Evolutionary conservation across 1,140 invertebrate genomes (phyloP).

Genomic region (Lordiphosa mommai): DNA sequence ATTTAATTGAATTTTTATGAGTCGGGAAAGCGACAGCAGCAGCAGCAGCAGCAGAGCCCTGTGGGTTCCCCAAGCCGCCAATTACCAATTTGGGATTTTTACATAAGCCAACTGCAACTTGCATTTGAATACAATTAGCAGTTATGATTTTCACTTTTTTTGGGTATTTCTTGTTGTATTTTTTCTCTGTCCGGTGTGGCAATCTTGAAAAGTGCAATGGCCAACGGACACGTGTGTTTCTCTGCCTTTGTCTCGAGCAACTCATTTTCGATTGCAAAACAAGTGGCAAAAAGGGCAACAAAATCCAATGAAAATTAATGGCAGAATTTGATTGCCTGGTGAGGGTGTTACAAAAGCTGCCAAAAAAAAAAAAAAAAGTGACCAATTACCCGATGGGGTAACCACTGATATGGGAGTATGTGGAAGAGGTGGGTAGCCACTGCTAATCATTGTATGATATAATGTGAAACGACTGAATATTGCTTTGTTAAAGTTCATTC

Average conservation of each 20-base stretch:
- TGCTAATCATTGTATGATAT: no score
- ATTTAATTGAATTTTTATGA: conserved; percentile 50
- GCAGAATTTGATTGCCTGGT: conserved; percentile 43
- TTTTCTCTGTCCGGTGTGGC: neutral
- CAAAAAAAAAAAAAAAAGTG: no score
- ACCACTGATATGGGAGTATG: no score
- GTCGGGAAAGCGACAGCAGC: conserved; percentile 30
- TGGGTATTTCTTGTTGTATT: conserved; percentile 35
- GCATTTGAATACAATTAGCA: conserved; percentile 70
- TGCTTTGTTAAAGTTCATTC: no score
- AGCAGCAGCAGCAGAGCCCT: neutral
- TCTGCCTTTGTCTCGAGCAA: conserved; percentile 22
- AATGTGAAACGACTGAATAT: no score
- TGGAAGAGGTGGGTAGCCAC: no score
- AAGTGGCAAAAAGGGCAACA: conserved; percentile 47
- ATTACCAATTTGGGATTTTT: conserved; percentile 18
- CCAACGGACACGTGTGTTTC: conserved; percentile 31
- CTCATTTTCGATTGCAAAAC: conserved; percentile 53
- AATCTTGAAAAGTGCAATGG: conserved; percentile 31
- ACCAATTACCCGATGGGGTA: conserved; percentile 1
- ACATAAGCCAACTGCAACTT: conserved; percentile 44
- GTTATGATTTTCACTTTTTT: conserved; percentile 70
- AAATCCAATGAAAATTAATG: conserved; percentile 32
- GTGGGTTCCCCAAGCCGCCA: neutral
- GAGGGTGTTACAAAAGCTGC: conserved; percentile 37